Evolutionary conservation across 2,888 invertebrate species (phyloP), one percentile per base, ranked within the genome.

Genomic region (Agrotis clavis): DNA sequence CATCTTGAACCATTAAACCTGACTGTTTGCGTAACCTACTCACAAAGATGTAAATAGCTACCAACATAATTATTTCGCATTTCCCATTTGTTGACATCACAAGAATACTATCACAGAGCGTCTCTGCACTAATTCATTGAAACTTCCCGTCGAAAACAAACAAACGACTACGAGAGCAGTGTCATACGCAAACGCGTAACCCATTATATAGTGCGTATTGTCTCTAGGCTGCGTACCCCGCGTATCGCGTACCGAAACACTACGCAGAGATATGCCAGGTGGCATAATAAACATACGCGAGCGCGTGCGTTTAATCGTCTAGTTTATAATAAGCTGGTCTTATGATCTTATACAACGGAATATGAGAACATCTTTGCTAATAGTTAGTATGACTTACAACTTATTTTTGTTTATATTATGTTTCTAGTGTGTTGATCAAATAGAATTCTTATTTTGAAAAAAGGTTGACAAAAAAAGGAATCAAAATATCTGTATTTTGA

Each of bases 281-380:
- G 77, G 69, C 71, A 79, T 75, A 86, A 85, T 86, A 86, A 85
- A 86, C 86, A 72, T 74, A 75, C 64, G 74, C n/a, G 67, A 82
- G 68, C 76, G 84, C 74, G 81, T 90, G 90, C 87, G 87, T 89
- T 90, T 90, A 88, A 90, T 89, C 82, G 85, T 86, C 67, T 74
- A 86, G 74, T 88, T 86, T 83, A 84, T 86, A 86, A 87, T 86
- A 83, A 84, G 81, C 77, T 35, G 41, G 60, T 79, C 25, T 65
- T 76, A 77, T 77, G 61, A 54, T 74, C 21, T 50, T 61, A 65
- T 48, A 13, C 64, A 53, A 18, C 61, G 50, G 67, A 60, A 57
- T 73, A 47, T 30, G 61, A 50, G 61, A 71, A 64, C 14, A 19
- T 61, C 25, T 59, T 71, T 35, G 13, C 47, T 11, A 11, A 54